Evolutionary conservation across 1,140 invertebrate species (phyloP), one percentile per base, ranked within the genome.

Genomic region (Zaprionus capensis): DNA sequence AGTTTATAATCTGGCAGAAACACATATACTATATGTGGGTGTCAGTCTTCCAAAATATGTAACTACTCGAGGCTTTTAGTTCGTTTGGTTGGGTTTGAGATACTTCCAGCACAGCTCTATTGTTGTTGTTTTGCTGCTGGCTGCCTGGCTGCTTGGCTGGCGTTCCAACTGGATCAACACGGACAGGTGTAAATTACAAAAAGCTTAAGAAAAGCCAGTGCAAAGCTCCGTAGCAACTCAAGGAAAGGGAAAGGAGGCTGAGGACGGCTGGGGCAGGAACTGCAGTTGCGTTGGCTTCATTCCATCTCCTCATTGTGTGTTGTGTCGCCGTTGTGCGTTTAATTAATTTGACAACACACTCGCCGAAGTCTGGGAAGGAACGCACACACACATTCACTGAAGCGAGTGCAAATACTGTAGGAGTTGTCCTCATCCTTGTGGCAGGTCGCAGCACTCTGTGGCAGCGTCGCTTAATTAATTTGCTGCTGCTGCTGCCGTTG

Each of bases 381-480:
- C 17, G 24, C 38, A 44, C 34, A 26, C 24, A 26, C 55, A 56
- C 49, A 26, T 31, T 41, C 49, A 65, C 31, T n/a, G 17, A 63
- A 14, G 36, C 14, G 36, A 15, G 36, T 4, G 11, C 46, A 36
- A 7, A 44, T 44, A 41, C 34, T 12, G 46, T 7, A 34, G 44
- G 15, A 69, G 62, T 6, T 49, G 34, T 38, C 31, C 41, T 58
- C 55, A 46, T 67, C 44, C 44, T 56, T 63, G 56, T 44, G 56
- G 53, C 24, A 34, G 28, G 49, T 56, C 64, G 62, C 66, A 69
- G 71, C 72, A 68, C 66, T 63, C 77, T 77, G 46, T 77, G 81
- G 67, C 81, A 84, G 73, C 81, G 84, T 88, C 84, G 88, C 83
- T 87, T 87, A 87, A 87, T 87, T 87, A 87, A 87, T 87, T 87